A percentile compares a stretch with the other conserved stretches of the same genome.
These are phyloP conservation scores for Nowickia ferox DNA, from an alignment of 2,888 invertebrate genomes.

Conservation along the genomic window DNA sequence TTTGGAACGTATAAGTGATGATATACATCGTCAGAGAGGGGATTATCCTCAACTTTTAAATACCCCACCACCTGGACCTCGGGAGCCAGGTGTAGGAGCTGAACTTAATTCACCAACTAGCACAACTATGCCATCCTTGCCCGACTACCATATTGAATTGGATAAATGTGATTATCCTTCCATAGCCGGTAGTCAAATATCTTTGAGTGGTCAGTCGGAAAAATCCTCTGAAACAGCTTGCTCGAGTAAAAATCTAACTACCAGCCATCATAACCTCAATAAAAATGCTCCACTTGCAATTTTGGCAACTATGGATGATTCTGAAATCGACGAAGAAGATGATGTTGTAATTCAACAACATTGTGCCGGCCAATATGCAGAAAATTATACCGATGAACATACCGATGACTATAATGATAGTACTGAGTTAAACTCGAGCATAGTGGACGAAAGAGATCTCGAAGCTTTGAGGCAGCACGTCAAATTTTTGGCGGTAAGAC, in stretches of 20 bases:
- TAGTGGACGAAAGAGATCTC: constrained; percentile 84
- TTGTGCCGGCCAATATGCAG: constrained; percentile 38
- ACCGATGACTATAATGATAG: constrained; percentile 76
- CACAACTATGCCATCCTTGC: constrained; percentile 78
- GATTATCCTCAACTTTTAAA: constrained; percentile 76
- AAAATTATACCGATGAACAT: constrained; percentile 71
- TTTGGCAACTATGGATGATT: constrained; percentile 73
- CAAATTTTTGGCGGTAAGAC: constrained; percentile 89
- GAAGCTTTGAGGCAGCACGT: constrained; percentile 88
- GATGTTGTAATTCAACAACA: constrained; percentile 62
- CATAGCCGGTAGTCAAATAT: constrained; percentile 84
- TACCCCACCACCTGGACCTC: constrained; percentile 80
- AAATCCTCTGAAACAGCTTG: constrained; percentile 71
- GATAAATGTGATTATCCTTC: constrained; percentile 85
- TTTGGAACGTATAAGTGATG: constrained; percentile 95
- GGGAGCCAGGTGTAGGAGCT: constrained; percentile 90
- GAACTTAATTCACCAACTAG: constrained; percentile 84
- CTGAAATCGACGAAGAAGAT: constrained; percentile 73
- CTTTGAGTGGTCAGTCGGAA: constrained; percentile 81
- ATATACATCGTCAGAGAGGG: constrained; percentile 87
- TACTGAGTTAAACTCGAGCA: constrained; percentile 74
- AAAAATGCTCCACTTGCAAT: constrained; percentile 61
- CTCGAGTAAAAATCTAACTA: constrained; percentile 74
- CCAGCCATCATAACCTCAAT: constrained; percentile 35
- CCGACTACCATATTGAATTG: constrained; percentile 85